Base-by-base conservation (phyloP, 2,113 vertebrate species). In the Calyptomena viridis region DNA sequence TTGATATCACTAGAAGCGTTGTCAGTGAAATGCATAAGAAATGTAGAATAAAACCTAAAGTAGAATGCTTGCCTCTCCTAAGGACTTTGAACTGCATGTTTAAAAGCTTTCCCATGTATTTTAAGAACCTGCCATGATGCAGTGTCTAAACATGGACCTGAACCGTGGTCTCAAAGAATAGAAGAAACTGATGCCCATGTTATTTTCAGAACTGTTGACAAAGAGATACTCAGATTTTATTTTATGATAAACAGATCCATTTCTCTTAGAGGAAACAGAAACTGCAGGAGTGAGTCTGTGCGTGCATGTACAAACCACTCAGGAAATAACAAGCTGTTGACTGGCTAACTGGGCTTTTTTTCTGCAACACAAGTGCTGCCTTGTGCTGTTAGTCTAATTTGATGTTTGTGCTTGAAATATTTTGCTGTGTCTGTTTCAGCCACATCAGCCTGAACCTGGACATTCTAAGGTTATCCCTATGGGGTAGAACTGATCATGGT, bases 261-360 rank as follows among this genome's bases (percentile, higher is more conserved):
- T 91, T 63, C 40, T 58, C 18, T 42, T 42, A 30, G 39, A 30
- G 60, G 60, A 40, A 40, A 28, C 27, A 40, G 27, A 63, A 63
- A 4, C 16, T 12, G 50, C 63, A 76, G 63, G 20, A 42, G 12
- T 85, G 69, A 35, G 86, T 53, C 28, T 2, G 25, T 60, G 69
- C 60, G 0, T 4, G 87, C 14, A 6, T 3, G 2, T 31, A 66
- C 59, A 52, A 85, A n/a, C 35, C 87, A 81, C 60, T 35, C 91
- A 93, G 93, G 93, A 96, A 96, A 95, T 67, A 84, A 64, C 89
- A 55, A 35, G 64, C 44, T 84, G 64, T 33, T 93, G 87, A 82
- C 58, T 86, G 58, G 55, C 35, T 47, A 13, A 3, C 12, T 3
- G 27, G 37, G 42, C 52, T 14, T 49, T 53, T 31, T 24, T 50